phyloP scores from a whole-genome alignment of 23 tunicate species.

The Clavelina lepadiformis region DNA sequence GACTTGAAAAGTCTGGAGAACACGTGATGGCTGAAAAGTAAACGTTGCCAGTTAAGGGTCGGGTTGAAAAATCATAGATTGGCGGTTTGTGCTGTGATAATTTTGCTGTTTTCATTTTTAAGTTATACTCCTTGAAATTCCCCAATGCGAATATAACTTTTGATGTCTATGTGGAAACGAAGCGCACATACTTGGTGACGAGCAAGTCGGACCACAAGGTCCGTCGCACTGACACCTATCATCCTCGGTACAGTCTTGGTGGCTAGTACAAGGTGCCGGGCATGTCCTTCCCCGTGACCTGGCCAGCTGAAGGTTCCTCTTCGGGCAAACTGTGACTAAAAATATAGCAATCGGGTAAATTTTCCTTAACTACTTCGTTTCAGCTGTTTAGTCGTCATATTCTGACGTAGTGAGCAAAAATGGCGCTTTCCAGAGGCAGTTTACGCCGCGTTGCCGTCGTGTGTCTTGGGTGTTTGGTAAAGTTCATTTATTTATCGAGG shows the following conservation, averaged over 20 bases:
- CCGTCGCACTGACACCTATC: constrained; percentile 15
- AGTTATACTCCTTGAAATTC: too few relatives aligned
- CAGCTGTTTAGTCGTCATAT: too few relatives aligned
- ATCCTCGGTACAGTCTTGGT: not conserved
- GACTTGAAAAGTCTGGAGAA: not conserved
- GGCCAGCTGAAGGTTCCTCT: constrained; percentile 7
- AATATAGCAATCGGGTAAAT: not conserved
- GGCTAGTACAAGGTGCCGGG: constrained; percentile 2
- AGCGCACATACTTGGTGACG: not conserved
- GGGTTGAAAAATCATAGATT: too few relatives aligned
- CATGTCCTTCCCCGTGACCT: not conserved
- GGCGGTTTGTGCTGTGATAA: too few relatives aligned
- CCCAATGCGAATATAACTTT: too few relatives aligned
- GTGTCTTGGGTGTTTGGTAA: not conserved
- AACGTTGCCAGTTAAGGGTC: too few relatives aligned
- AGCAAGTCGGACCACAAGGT: constrained; percentile 10
- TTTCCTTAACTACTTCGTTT: too few relatives aligned
- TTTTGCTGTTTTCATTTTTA: not conserved
- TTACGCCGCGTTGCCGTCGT: not conserved
- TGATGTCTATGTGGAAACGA: too few relatives aligned
- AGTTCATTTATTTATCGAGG: too few relatives aligned
- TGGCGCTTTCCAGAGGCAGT: not conserved
- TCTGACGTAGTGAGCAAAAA: not conserved
- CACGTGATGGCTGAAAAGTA: not conserved
- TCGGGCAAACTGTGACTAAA: constrained; percentile 4